These are phyloP conservation scores for Cynoglossus semilaevis DNA, from an alignment of 2,113 vertebrate genomes.

Conservation along the genomic window DNA sequence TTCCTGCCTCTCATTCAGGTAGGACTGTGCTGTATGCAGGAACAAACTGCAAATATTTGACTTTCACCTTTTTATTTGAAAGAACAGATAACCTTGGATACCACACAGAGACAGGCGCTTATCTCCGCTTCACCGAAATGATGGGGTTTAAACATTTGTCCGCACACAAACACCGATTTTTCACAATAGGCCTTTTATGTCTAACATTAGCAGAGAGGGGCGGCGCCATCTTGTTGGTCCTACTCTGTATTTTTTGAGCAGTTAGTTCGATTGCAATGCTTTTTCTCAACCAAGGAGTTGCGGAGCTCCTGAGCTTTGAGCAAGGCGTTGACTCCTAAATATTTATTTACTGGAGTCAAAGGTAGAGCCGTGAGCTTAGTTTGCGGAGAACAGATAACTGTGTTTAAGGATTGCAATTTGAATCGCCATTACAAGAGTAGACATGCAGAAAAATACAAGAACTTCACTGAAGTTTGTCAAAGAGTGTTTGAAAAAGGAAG, in stretches of 20 bases:
- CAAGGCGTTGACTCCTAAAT: conserved; percentile 8
- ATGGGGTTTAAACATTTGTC: background rate
- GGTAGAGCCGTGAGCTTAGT: conserved; percentile 19
- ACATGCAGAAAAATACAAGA: conserved; percentile 15
- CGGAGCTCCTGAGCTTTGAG: background rate
- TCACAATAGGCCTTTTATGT: too few species aligned
- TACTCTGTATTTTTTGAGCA: too few species aligned
- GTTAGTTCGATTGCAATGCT: too few species aligned
- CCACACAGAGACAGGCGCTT: background rate
- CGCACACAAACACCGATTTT: too few species aligned
- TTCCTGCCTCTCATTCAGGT: background rate
- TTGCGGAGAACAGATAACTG: conserved; percentile 1
- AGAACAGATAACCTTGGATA: conserved; percentile 27
- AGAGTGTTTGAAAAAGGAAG: background rate
- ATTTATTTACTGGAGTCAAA: conserved; percentile 23
- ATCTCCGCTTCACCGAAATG: background rate
- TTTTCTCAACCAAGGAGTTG: too few species aligned
- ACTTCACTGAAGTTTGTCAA: background rate
- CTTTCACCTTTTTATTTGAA: conserved; percentile 25
- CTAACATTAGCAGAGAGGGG: too few species aligned
- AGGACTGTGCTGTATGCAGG: conserved; percentile 17
- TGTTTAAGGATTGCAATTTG: conserved; percentile 10
- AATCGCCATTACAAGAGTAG: conserved; percentile 2
- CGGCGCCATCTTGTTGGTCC: too few species aligned
- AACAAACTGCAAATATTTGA: conserved; percentile 47